phyloP scores from a whole-genome alignment of 1,140 invertebrate species.

The Triops longicaudatus region DNA sequence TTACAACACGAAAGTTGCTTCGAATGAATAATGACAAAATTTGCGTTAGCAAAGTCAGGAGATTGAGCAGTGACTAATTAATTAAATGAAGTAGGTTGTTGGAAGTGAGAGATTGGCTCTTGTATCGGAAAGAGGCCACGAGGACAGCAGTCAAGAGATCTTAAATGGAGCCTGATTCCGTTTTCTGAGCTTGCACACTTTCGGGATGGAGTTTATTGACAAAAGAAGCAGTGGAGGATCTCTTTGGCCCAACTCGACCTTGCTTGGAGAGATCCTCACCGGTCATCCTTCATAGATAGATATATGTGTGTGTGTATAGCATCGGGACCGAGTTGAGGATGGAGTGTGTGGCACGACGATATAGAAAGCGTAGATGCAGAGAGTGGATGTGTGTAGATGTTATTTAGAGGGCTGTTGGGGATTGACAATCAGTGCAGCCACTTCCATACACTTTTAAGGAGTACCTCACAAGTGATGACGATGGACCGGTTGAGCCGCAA shows the following conservation, averaged over 20 bases:
- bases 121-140: neutral
- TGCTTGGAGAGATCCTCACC: slow-evolving; percentile 14
- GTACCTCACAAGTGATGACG: neutral
- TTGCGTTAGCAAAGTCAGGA: neutral
- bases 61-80: neutral
- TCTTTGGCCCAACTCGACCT: slow-evolving; percentile 10
- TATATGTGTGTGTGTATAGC: neutral
- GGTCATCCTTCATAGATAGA: neutral
- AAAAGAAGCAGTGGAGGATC: neutral
- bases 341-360: neutral
- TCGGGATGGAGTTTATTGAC: neutral
- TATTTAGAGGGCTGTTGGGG: slow-evolving; percentile 9
- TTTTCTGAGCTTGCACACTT: neutral
- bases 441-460: neutral
- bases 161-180: neutral
- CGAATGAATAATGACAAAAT: too few species aligned
- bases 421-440: neutral
- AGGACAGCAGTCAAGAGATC: neutral
- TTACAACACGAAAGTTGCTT: too few species aligned
- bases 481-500: neutral
- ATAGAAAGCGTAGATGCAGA: neutral
- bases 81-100: neutral
- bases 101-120: neutral
- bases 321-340: neutral
- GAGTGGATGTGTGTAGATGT: neutral